Conservation (phyloP, 2,888 invertebrate species). For the Leptopilina myrica region DNA sequence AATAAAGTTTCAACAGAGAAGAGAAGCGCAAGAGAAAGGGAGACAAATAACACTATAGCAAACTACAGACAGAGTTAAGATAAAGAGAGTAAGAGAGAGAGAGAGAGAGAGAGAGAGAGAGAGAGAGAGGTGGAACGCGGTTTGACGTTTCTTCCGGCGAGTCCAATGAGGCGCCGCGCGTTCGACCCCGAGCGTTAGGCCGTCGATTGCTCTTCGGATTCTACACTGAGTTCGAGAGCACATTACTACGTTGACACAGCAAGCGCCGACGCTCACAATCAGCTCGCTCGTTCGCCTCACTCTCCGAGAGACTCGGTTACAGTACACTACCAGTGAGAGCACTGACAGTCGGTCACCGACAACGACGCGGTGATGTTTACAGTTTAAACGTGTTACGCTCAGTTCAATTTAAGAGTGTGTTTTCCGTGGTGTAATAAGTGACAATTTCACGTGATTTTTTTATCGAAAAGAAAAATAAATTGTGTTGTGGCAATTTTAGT, state of each 20-base stretch:
- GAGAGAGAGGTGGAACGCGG: constrained; percentile 52
- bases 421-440: not conserved
- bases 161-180: constrained; percentile 56
- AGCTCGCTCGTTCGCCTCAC: constrained; percentile 42
- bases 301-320: constrained; percentile 41
- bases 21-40: constrained; percentile 47
- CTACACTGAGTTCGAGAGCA: constrained; percentile 48
- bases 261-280: constrained; percentile 53
- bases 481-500: constrained; percentile 33
- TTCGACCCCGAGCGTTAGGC: constrained; percentile 53
- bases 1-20: constrained; percentile 53
- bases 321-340: constrained; percentile 31
- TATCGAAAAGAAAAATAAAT: not conserved
- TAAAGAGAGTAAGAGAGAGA: constrained; percentile 39
- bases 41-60: constrained; percentile 44
- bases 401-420: constrained; percentile 11
- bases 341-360: constrained; percentile 39
- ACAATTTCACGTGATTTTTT: constrained; percentile 28
- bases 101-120: constrained; percentile 49
- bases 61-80: constrained; percentile 37
- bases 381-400: constrained; percentile 22
- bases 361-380: constrained; percentile 28
- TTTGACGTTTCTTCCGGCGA: constrained; percentile 61
- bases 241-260: constrained; percentile 43
- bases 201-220: constrained; percentile 55